These are phyloP conservation scores for Catocala fraxini DNA, from an alignment of 2,888 invertebrate genomes.

Conservation along the genomic window DNA sequence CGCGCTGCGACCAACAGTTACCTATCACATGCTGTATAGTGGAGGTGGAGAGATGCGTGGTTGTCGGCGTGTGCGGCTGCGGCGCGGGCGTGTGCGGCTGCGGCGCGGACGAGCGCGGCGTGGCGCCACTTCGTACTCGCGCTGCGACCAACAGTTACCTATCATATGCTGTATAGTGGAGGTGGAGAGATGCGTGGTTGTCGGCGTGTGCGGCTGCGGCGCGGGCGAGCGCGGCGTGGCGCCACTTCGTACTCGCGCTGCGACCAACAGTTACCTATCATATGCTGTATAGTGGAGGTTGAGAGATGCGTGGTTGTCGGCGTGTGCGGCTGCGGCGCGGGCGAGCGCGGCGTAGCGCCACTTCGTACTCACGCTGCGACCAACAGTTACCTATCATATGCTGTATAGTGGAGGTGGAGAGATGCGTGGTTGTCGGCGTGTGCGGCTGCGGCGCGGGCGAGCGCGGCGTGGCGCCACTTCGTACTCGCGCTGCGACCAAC, in stretches of 20 bases:
- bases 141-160: slow-evolving; percentile 93
- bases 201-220: slow-evolving; percentile 87
- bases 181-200: slow-evolving; percentile 81
- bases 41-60: slow-evolving; percentile 82
- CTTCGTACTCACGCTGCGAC: slow-evolving; percentile 94
- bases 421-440: slow-evolving; percentile 79
- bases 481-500: slow-evolving; percentile 94
- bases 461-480: slow-evolving; percentile 86
- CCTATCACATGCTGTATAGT: slow-evolving; percentile 86
- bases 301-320: slow-evolving; percentile 82
- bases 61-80: slow-evolving; percentile 86
- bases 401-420: slow-evolving; percentile 84
- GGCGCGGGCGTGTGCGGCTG: slow-evolving; percentile 88
- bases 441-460: slow-evolving; percentile 90
- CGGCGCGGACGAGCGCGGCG: slow-evolving; percentile 89
- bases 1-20: slow-evolving; percentile 94
- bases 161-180: slow-evolving; percentile 86
- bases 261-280: slow-evolving; percentile 91
- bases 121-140: slow-evolving; percentile 88
- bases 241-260: slow-evolving; percentile 90
- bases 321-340: slow-evolving; percentile 89
- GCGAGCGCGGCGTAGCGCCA: slow-evolving; percentile 86
- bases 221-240: slow-evolving; percentile 88
- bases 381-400: slow-evolving; percentile 86
- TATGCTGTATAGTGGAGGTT: slow-evolving; percentile 84